Base-by-base conservation (phyloP, 2,888 invertebrate genomes). In the Nysson spinosus region DNA sequence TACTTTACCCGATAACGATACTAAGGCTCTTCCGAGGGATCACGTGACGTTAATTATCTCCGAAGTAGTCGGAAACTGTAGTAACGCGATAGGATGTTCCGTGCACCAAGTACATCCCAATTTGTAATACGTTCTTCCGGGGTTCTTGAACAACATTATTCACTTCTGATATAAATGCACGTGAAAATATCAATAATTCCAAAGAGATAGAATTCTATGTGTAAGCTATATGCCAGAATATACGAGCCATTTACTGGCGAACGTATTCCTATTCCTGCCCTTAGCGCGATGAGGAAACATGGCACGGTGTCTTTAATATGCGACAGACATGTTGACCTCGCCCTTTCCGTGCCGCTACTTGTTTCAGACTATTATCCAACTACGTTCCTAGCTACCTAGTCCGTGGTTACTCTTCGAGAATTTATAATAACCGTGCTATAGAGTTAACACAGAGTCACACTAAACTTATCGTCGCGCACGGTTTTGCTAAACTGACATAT, bases 351-450 rank as follows among this genome's bases (percentile, higher is more conserved):
- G 77, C 70, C 66, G 78, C 78, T 79, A 78, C 80, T 80, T 74
- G 78, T 79, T 79, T 74, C 69, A 78, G 77, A 79, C 77, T 79
- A 81, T 81, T 78, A 79, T 81, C 78, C 75, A 50, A 72, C 72
- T 77, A 76, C 69, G 69, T 76, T 50, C 51, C 32, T 49, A 52
- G 68, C 78, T 78, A 77, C 74, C 69, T 68, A 78, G 76, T 73
- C 76, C 75, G 69, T 73, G 73, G 67, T 69, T 74, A 78, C 82
- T 78, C 72, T 68, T 70, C 69, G 78, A 65, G 84, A 82, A 83
- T 84, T 84, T 78, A 83, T 83, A 84, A 84, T 83, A 81, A 81
- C 78, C 69, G 70, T 58, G 69, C 54, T 75, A 70, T 66, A 62
- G 67, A 67, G 60, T 72, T 67, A 66, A 56, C 54, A 43, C 60